Evolutionary conservation across 35 echinoderm and acorn worm species (phyloP).

Genomic region (Patiria miniata): DNA sequence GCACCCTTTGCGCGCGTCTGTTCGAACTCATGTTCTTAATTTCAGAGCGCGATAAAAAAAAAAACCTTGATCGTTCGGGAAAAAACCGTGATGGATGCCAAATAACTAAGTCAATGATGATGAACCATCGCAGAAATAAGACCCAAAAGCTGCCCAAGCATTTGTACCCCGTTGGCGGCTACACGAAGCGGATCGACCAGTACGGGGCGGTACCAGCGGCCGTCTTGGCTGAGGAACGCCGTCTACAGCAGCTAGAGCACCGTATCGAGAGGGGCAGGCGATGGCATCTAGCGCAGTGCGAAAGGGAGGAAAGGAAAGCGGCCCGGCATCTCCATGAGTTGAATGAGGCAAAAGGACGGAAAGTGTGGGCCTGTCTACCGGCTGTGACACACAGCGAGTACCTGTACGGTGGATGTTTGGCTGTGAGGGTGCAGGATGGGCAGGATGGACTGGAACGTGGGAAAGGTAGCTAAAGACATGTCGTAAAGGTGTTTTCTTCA

Average conservation of each 20-base stretch:
- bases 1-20: no score
- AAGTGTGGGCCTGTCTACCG: background rate
- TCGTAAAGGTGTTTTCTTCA: background rate
- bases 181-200: conserved; percentile 13
- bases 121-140: no score
- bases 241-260: background rate
- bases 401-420: background rate
- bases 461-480: background rate
- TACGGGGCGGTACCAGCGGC: background rate
- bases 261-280: background rate
- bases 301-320: background rate
- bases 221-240: conserved; percentile 7
- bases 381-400: background rate
- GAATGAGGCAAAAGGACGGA: background rate
- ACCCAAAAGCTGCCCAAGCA: no score
- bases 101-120: no score
- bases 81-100: no score
- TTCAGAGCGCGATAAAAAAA: no score
- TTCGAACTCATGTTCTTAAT: no score
- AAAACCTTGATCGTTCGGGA: no score
- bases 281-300: background rate
- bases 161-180: conserved; percentile 5
- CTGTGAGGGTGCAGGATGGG: background rate
- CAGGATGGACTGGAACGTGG: no score
- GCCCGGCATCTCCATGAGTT: background rate